phyloP scores from a whole-genome alignment of 2,797 vertebrate species.

The Sebastes nivosus region DNA sequence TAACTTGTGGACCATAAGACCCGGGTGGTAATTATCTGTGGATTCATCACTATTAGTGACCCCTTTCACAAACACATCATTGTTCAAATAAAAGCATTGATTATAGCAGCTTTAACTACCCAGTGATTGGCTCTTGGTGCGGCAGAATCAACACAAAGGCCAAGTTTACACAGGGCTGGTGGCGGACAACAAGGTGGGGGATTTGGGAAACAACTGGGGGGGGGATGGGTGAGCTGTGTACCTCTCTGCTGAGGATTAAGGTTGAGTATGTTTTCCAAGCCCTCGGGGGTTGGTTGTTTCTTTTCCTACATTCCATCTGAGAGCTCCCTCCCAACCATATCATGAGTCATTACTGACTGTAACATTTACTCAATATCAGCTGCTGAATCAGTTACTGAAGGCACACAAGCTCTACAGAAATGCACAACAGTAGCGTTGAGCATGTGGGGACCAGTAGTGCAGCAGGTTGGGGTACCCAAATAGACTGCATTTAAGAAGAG shows the following conservation, averaged over 20 bases:
- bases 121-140: neutral
- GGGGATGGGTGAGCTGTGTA: constrained; percentile 39
- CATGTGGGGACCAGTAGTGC: neutral
- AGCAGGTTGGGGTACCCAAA: neutral
- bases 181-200: constrained; percentile 18
- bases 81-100: neutral
- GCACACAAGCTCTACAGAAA: constrained; percentile 11
- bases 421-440: neutral
- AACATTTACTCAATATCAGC: constrained; percentile 66
- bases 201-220: constrained; percentile 22
- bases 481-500: too few relatives aligned
- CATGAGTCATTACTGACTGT: constrained; percentile 77
- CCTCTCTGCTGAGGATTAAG: constrained; percentile 64
- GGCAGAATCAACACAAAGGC: constrained; percentile 25
- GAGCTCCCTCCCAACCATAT: constrained; percentile 57
- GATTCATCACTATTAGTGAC: neutral
- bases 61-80: neutral
- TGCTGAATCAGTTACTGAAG: constrained; percentile 48
- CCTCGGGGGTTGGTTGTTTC: constrained; percentile 65
- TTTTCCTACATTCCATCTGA: constrained; percentile 68
- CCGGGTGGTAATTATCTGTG: constrained; percentile 1
- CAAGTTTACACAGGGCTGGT: constrained; percentile 3
- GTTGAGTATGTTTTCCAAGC: constrained; percentile 66
- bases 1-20: neutral
- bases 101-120: neutral